Base-by-base conservation (phyloP, 2,113 vertebrate species). In the Bufo gargarizans region DNA sequence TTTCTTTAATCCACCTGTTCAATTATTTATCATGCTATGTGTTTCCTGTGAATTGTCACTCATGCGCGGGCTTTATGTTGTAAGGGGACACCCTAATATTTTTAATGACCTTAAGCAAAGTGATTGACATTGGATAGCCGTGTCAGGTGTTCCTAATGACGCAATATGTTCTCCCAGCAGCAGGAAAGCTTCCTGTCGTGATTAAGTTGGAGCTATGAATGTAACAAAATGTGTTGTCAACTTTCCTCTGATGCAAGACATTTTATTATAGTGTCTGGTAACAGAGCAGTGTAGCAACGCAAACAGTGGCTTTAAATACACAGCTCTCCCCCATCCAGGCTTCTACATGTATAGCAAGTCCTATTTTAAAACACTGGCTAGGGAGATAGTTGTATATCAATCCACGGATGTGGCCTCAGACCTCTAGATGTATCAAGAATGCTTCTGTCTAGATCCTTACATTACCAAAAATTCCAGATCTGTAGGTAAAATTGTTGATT, bases 241-340 rank as follows among this genome's bases (percentile, higher is more conserved):
- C 94, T 96, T 96, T 95, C 94, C 96, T 96, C 96, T 97, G 97
- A 98, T 96, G 97, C 96, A 99, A 96, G 95, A 90, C 91, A 93
- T 95, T 95, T 95, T 96, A 96, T 97, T 96, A 97, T 96, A 95
- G 97, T 92, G 94, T 96, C 95, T 95, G 94, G 95, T 95, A 94
- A 96, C 96, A 94, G 92, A 82, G 93, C 95, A 90, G 91, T 94
- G 94, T 95, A 95, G 96, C 96, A 96, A 96, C 92, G 93, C 94
- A 95, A 95, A 95, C 93, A 96, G 92, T 93, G 92, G 89, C 94
- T 96, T 96, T 95, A 95, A 96, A 96, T 94, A 96, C 72, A 84
- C 77, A 45, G 49, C 65, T 22, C 47, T 5, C 69, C 79, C 86
- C 89, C 91, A 78, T 82, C 82, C 45, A 14, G 11, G 5, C 67